Conservation (phyloP, 2,797 vertebrate species). For the Ctenochaetus hawaiiensis region DNA sequence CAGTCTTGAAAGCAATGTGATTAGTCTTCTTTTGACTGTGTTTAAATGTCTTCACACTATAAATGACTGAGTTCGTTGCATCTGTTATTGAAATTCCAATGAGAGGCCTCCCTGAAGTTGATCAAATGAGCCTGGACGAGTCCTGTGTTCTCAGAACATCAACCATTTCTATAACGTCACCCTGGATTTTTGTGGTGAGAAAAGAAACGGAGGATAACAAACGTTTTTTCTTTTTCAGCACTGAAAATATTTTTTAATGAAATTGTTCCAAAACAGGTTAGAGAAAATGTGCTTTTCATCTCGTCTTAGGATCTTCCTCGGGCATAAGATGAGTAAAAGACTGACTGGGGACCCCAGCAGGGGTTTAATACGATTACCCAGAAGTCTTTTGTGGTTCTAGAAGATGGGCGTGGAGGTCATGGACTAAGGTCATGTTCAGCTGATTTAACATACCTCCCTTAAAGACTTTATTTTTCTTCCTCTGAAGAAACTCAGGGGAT, state of each 20-base stretch:
- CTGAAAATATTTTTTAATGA: neutral
- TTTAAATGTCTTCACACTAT: constrained; percentile 66
- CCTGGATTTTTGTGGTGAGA: neutral
- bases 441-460: constrained; percentile 55
- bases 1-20: constrained; percentile 49
- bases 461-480: constrained; percentile 31
- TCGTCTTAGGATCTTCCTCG: neutral
- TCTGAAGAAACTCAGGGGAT: neutral
- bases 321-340: constrained; percentile 18
- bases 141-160: neutral
- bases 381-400: constrained; percentile 57
- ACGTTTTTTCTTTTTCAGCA: neutral
- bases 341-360: constrained; percentile 52
- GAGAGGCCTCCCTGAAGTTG: constrained; percentile 39
- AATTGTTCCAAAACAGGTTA: neutral
- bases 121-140: constrained; percentile 41
- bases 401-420: constrained; percentile 35
- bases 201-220: constrained; percentile 1
- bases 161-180: constrained; percentile 13
- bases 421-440: constrained; percentile 41
- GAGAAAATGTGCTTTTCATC: constrained; percentile 13
- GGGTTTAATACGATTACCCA: constrained; percentile 72
- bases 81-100: constrained; percentile 50
- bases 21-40: constrained; percentile 52
- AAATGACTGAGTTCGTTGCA: constrained; percentile 57